Base-by-base conservation (phyloP, 2,113 vertebrate species). In the Notarius lentiginosus region DNA sequence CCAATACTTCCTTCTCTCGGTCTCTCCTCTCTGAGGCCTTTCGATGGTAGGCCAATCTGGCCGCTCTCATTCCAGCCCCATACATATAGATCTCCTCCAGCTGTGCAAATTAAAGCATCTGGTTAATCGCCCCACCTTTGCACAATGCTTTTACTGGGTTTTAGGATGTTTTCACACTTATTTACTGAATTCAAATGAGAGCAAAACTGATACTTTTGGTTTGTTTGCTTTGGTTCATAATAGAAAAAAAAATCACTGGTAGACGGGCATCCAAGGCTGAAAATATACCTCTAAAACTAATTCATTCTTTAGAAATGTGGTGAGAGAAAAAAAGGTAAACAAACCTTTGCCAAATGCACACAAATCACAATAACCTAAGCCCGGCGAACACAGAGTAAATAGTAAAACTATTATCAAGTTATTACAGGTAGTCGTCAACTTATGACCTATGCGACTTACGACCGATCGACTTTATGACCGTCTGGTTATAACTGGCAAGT, bases 61-160 rank as follows among this genome's bases (percentile, higher is more conserved):
- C 98, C 98, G 0, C 96, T 96, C 80, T 98, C 97, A 4, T 99
- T 99, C 98, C 98, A 99, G 90, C 98, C 98, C 98, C 98, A 99
- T 82, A 96, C 4, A 1, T 99, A 99, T 58, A 99, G 88, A 77
- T 99, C 98, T 20, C 97, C 97, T 0, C 92, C 91, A 61, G 94
- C 98, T 99, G 87, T 83, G 72, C 83, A 77, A 51, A 84, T 85
- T 53, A 88, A 85, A 0, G 1, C 2, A 73, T 86, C 72, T 6
- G 30, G 83, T 60, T 56, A 7, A 8, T 22, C 0, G 55, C 58
- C n/a, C 17, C 47, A 63, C 20, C 1, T 12, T n/a, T 53, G 9
- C 34, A 30, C 22, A 60, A 53, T 53, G 55, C 7, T 34, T 41
- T 53, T 27, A 53, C 7, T 68, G 61, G 2, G 7, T n/a, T 61